Percentiles rank a stretch among this genome's conserved stretches.
Evolutionary conservation across 2,888 invertebrate species (phyloP).

Genomic region (Byasa hedistus): DNA sequence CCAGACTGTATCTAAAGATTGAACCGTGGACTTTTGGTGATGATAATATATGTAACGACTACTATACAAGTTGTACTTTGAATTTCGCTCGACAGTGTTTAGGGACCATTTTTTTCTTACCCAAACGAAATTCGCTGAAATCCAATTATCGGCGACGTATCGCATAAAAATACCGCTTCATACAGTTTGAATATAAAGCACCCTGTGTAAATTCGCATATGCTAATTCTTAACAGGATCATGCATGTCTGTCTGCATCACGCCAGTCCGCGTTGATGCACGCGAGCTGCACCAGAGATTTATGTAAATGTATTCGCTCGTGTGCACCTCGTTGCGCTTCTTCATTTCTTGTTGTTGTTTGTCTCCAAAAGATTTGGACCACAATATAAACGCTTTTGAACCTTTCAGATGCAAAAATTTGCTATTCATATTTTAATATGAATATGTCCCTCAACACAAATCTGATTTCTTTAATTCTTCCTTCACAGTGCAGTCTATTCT

Average conservation of each 20-base stretch:
- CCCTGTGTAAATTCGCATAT: slow-evolving; percentile 1
- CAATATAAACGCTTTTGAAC: too few relatives aligned
- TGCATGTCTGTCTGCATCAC: background rate
- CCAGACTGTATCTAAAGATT: too few relatives aligned
- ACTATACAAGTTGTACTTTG: too few relatives aligned
- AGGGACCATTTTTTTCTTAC: background rate
- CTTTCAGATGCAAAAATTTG: too few relatives aligned
- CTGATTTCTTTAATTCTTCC: too few relatives aligned
- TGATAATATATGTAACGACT: too few relatives aligned
- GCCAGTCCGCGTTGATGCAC: background rate
- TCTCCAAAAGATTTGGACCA: too few relatives aligned
- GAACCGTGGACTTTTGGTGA: too few relatives aligned
- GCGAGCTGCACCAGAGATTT: background rate
- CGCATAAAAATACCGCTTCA: background rate
- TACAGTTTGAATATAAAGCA: background rate
- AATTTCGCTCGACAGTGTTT: too few relatives aligned
- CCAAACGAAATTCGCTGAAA: background rate
- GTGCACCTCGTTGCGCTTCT: background rate
- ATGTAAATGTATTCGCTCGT: background rate
- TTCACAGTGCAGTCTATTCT: too few relatives aligned
- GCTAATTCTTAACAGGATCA: background rate
- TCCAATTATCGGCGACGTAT: background rate
- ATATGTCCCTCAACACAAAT: too few relatives aligned
- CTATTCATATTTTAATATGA: too few relatives aligned
- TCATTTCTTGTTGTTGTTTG: background rate